These are phyloP conservation scores for Arvicanthis niloticus DNA, from an alignment of 2,113 vertebrate genomes.

Conservation along the genomic window DNA sequence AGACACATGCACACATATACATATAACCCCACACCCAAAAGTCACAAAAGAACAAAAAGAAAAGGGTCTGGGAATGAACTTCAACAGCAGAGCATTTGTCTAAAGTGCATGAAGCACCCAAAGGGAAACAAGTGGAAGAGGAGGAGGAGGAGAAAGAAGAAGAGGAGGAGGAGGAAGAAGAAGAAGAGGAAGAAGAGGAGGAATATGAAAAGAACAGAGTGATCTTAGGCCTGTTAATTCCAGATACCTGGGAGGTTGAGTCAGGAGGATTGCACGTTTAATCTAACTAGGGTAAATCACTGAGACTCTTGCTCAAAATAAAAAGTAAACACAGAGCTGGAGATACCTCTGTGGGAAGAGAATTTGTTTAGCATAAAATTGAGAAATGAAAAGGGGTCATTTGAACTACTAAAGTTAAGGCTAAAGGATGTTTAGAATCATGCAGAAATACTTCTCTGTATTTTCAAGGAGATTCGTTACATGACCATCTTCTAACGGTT, in stretches of 20 bases:
- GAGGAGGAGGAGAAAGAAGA: background rate
- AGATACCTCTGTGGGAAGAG: too few relatives aligned
- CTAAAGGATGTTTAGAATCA: background rate
- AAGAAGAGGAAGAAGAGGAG: too few relatives aligned
- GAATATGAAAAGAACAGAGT: background rate
- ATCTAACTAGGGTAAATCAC: background rate
- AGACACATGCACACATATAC: background rate
- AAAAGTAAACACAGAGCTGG: background rate
- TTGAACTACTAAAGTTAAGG: conserved; percentile 51
- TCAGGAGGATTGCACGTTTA: background rate
- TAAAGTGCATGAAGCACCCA: background rate
- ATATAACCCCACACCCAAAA: background rate
- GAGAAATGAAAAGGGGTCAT: background rate
- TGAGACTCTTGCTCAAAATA: background rate
- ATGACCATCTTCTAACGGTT: background rate
- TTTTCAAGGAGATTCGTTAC: background rate
- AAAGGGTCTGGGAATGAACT: too few relatives aligned
- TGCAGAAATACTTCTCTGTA: background rate
- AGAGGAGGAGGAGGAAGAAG: too few relatives aligned
- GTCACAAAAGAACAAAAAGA: background rate
- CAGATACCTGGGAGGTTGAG: background rate
- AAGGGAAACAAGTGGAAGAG: background rate
- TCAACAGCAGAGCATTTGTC: background rate
- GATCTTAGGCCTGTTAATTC: background rate
- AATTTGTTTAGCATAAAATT: background rate